Percentiles rank a stretch among this genome's conserved stretches.
Conservation (phyloP, 1,140 invertebrate genomes). For the Ips nitidus region DNA sequence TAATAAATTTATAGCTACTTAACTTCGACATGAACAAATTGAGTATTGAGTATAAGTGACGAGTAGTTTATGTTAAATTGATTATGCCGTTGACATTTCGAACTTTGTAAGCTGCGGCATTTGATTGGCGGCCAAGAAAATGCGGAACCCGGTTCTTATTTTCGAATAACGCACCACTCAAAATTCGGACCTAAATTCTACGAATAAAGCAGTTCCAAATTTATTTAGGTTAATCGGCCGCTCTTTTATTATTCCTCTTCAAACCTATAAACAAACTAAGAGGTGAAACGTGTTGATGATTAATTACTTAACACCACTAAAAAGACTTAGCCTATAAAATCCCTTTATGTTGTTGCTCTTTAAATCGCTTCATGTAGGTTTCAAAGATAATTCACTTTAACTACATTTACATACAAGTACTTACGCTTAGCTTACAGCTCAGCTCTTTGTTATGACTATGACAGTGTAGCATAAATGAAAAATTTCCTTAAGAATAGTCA, state of each 20-base stretch:
- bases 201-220: conserved; percentile 23
- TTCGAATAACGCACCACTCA: conserved; percentile 22
- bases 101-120: conserved; percentile 15
- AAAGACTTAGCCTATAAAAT: not conserved
- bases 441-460: no score
- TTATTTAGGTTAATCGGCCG: conserved; percentile 30
- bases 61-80: conserved; percentile 7
- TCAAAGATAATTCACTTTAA: not conserved
- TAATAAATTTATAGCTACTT: not conserved
- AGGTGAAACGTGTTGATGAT: not conserved
- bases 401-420: no score
- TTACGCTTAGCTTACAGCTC: no score
- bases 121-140: conserved; percentile 23
- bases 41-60: conserved; percentile 6
- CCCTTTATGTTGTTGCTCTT: not conserved
- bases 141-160: conserved; percentile 20
- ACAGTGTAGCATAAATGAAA: not conserved
- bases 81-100: conserved; percentile 25
- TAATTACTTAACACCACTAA: not conserved
- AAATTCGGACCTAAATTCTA: conserved; percentile 32
- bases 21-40: conserved; percentile 1
- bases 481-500: not conserved
- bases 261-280: conserved; percentile 2
- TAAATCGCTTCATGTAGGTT: not conserved
- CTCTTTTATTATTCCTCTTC: not conserved